Base-by-base conservation (phyloP, 2,888 invertebrate species). In the Stegophylla sp. region DNA sequence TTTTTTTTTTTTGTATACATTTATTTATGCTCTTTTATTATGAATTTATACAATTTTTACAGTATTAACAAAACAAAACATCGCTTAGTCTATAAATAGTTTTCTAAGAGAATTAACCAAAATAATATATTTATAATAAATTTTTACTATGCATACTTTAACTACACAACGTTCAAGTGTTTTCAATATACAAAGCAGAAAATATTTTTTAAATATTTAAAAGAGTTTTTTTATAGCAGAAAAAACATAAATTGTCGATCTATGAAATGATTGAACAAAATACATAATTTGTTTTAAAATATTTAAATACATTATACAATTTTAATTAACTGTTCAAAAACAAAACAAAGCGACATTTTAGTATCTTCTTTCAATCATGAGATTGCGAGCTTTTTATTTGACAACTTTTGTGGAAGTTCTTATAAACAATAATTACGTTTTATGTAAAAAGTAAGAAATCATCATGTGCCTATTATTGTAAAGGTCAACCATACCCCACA, bases 71-170 rank as follows among this genome's bases (percentile, higher is more conserved):
- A 53, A 53, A 51, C 15, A 20, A 69, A 53, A 71, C 67, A 7
- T 2, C 13, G 0, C 0, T 17, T 34, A n/a, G n/a, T 66, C 10
- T 56, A 45, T 20, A 73, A 12, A 61, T 34, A 23, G 5, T 74
- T 74, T 64, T 51, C 23, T 12, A 34, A 20, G 23, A 34, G 28
- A 74, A 34, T 34, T 51, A 10, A 5, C 13, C 3, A 45, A 59
- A 26, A 59, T 73, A 26, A 59, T n/a, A n/a, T 72, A 43, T 59
- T 56, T 56, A 7, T 43, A 41, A n/a, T 20, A 34, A 5, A n/a
- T 51, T 51, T n/a, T 34, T 28, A 45, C 23, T 51, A 4, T n/a
- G 4, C 20, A 56, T 56, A 56, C 1, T 34, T 34, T 34, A 7
- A 43, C 26, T 26, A 9, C 26, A 26, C 1, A 3, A n/a, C 45